Evolutionary conservation across 2,797 vertebrate species (phyloP).

Genomic region (Silurus aristotelis): DNA sequence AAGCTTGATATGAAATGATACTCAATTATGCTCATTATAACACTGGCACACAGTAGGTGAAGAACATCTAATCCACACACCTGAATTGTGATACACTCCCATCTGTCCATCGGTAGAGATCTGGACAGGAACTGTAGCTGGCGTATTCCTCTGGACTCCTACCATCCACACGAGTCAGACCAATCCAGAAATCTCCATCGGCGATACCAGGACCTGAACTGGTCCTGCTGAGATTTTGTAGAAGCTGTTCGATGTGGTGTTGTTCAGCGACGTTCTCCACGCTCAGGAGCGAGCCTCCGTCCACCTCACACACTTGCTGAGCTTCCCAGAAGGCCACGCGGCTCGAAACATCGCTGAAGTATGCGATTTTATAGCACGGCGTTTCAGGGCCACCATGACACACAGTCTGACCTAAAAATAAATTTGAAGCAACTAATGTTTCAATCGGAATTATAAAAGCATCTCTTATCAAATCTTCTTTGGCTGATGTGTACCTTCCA

Average conservation of each 20-base stretch:
- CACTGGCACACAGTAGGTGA: neutral
- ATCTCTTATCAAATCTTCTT: neutral
- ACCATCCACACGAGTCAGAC: conserved; percentile 79
- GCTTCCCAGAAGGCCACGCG: conserved; percentile 90
- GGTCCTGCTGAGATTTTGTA: conserved; percentile 83
- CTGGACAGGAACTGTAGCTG: conserved; percentile 76
- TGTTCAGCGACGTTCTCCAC: conserved; percentile 83
- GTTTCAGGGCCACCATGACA: conserved; percentile 77
- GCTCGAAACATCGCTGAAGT: conserved; percentile 89
- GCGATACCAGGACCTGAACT: conserved; percentile 76
- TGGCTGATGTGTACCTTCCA: neutral
- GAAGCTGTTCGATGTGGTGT: conserved; percentile 83
- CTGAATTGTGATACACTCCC: conserved; percentile 82
- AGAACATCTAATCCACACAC: conserved; percentile 60
- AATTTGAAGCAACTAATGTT: neutral
- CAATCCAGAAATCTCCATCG: conserved; percentile 97
- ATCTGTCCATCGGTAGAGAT: conserved; percentile 92
- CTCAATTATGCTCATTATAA: neutral
- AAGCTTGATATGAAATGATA: neutral
- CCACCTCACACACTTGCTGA: conserved; percentile 79
- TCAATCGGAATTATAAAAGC: neutral
- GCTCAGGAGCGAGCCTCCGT: conserved; percentile 85
- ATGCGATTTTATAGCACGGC: conserved; percentile 93
- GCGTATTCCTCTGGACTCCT: conserved; percentile 69
- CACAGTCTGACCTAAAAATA: conserved; percentile 84